Evolutionary conservation across 2,113 vertebrate species (phyloP), one percentile per base, ranked within the genome.

Genomic region (Trogon melanurus): DNA sequence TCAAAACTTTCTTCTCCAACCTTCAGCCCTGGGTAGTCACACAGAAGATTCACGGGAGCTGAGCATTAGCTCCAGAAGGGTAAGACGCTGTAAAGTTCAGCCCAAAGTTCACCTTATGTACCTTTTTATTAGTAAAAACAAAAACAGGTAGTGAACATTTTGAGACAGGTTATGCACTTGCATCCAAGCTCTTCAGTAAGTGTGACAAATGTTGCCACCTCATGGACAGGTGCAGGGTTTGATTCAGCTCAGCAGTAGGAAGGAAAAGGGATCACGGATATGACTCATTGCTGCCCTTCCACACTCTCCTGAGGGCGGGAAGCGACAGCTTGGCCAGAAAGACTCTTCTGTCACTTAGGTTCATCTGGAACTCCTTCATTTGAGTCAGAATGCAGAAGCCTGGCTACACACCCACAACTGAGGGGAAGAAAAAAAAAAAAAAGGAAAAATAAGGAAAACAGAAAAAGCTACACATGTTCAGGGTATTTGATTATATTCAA

Each of bases 191-290:
- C 41, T 88, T 93, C 34, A 65, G 79, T 45, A 94, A 86, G 79
- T 3, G 30, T 38, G 80, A 96, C 88, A 96, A 97, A 96, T 36
- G 95, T 97, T 97, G 96, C 95, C 94, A 95, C 93, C 96, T 95
- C 80, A 97, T 87, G 96, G 95, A 81, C 76, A 93, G 95, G 96
- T 95, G 95, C 76, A 69, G 65, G 89, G 94, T 50, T 91, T 64
- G 89, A 81, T 79, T 20, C 66, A 87, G 80, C 95, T 92, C 95
- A 95, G 96, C 57, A 0, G 95, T 48, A 92, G 95, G 93, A 95
- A 95, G 93, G 91, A 71, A 95, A 84, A 89, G 53, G 38, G 79
- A 96, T 89, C 73, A 66, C 20, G 3, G 93, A 93, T 91, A 95
- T 97, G 95, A 97, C 38, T 97, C 96, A 96, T 18, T 11, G 72